A percentile compares a stretch with the other conserved stretches of the same genome.
These are phyloP conservation scores for Drosophila sulfurigaster DNA, from an alignment of 1,140 invertebrate species.

Conservation along the genomic window DNA sequence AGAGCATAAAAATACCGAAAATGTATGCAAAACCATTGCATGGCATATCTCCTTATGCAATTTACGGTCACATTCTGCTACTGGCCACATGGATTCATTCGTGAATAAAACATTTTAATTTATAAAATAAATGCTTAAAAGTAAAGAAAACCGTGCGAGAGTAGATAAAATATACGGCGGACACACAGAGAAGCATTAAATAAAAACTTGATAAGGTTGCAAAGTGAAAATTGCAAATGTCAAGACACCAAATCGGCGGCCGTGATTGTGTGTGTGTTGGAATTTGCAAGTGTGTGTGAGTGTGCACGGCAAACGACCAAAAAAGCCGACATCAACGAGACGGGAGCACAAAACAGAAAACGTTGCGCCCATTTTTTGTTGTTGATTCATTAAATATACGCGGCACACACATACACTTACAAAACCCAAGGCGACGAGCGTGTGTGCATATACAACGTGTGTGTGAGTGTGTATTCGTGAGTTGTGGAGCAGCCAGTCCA, in stretches of 20 bases:
- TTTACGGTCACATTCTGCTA: neutral
- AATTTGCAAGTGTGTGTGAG: conserved; percentile 64
- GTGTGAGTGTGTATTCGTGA: conserved; percentile 54
- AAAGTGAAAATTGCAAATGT: conserved; percentile 36
- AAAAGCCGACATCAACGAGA: conserved; percentile 75
- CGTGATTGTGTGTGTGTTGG: conserved; percentile 56
- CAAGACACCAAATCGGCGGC: conserved; percentile 21
- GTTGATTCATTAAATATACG: conserved; percentile 81
- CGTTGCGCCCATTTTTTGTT: conserved; percentile 80
- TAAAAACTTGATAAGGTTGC: neutral
- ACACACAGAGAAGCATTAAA: neutral
- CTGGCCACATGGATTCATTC: conserved; percentile 35
- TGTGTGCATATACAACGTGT: conserved; percentile 8
- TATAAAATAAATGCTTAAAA: conserved; percentile 24
- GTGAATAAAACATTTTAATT: conserved; percentile 27
- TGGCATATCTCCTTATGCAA: neutral
- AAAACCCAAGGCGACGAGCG: conserved; percentile 33
- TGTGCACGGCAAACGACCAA: conserved; percentile 50
- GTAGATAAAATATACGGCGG: neutral
- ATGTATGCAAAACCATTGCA: neutral
- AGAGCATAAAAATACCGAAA: neutral
- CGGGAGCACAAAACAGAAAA: conserved; percentile 45
- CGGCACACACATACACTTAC: conserved; percentile 30
- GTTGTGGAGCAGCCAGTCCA: conserved; percentile 70
- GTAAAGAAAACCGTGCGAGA: conserved; percentile 1